Base-by-base conservation (phyloP, 2,113 vertebrate species). In the Pteruthius melanotis region DNA sequence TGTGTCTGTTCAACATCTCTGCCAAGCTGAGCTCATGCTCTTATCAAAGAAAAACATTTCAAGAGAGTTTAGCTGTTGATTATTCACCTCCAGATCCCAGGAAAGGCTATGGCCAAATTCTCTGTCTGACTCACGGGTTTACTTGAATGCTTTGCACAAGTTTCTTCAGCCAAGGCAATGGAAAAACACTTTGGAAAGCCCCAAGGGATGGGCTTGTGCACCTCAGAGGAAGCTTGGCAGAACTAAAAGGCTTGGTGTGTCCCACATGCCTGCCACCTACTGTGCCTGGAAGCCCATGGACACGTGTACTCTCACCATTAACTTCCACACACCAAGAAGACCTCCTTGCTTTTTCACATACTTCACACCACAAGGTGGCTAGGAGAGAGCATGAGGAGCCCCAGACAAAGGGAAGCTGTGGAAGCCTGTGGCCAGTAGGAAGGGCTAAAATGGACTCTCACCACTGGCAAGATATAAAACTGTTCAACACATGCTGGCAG, bases 191-290 rank as follows among this genome's bases (percentile, higher is more conserved):
- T 56, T 37, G 37, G 79, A 93, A 88, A 75, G 4, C 26, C 42
- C 23, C 14, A 10, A 42, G 79, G 39, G 8, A 27, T 5, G 6
- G 10, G 33, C 24, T 39, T 4, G 0, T 20, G 37, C 49, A 40
- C 12, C n/a, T 69, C 3, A 2, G 64, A 35, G 1, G 1, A 53
- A 77, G 17, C 30, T 56, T 2, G 15, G 44, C 23, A 45, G 57
- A 45, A 59, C 42, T 50, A 21, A 45, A 39, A 76, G 26, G 3
- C 35, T 33, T 35, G 23, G 42, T 0, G 0, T 11, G 21, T 24
- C 54, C 40, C 21, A 47, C 0, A 0, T 59, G 16, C 16, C 33
- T 37, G 28, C 22, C 33, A 54, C 23, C 14, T 4, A 0, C 33
- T 9, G 0, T n/a, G 22, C 28, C 50, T 75, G 31, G 59, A 69